Base-by-base conservation (phyloP, 1,140 invertebrate genomes). In the Caenorhabditis tropicalis region DNA sequence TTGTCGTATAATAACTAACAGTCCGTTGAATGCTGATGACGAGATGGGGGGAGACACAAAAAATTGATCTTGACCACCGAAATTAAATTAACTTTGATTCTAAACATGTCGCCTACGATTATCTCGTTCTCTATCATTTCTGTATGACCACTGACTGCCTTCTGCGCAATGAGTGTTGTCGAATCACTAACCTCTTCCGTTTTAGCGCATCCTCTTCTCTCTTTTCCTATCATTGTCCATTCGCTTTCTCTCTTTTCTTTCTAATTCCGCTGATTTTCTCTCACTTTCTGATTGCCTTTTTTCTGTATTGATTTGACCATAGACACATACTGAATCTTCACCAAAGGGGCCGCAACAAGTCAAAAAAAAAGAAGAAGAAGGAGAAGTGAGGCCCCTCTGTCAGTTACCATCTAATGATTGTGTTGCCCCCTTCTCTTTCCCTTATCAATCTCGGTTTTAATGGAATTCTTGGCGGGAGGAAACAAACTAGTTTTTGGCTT, bases 381-480 rank as follows among this genome's bases (percentile, higher is more conserved):
- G n/a, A n/a, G n/a, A n/a, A n/a, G n/a, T n/a, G n/a, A n/a, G n/a
- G n/a, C n/a, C 58, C 29, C 16, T 31, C 58, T 74, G 65, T 43
- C 65, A n/a, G 65, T 43, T 24, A 74, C 65, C 65, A 21, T 74
- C 65, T 74, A 29, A 74, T 74, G 65, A 74, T 74, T 74, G 36
- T n/a, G 29, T 21, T 24, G 29, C 36, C 21, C 36, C 29, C n/a
- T 43, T 74, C 65, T 43, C 36, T 24, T 46, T 74, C 29, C 43
- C 36, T 74, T 74, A 74, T 74, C 65, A 43, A n/a, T n/a, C 19
- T 70, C 60, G 16, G 2, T 74, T 74, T 24, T 74, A 15, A 74
- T 74, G 65, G 65, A 46, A 74, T 74, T 74, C 36, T 74, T 21
- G 36, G 29, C 7, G 24, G 29, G 24, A 15, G 24, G 24, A 15